Evolutionary conservation across 2,888 invertebrate genomes (phyloP).

Genomic region (Drosophila merina): DNA sequence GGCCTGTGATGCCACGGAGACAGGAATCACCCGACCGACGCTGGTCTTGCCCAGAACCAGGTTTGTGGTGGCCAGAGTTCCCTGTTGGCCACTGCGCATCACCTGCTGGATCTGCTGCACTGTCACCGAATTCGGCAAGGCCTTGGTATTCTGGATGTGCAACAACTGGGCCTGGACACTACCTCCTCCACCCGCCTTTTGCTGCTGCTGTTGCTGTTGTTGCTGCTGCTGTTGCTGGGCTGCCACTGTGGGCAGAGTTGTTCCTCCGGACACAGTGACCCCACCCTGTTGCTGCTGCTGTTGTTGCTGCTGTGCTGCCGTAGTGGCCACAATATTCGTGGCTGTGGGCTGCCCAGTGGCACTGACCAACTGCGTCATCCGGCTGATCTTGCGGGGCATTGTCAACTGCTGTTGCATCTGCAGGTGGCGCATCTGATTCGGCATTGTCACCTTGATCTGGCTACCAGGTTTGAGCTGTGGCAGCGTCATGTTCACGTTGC

Average conservation of each 20-base stretch:
- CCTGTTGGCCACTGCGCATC: constrained; percentile 87
- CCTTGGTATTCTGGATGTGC: constrained; percentile 87
- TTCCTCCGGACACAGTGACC: constrained; percentile 48
- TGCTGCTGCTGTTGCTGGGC: constrained; percentile 59
- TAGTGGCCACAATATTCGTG: constrained; percentile 63
- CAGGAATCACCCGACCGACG: constrained; percentile 88
- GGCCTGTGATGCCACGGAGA: constrained; percentile 86
- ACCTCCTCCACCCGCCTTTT: constrained; percentile 71
- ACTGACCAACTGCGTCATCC: constrained; percentile 85
- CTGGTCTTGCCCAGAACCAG: constrained; percentile 87
- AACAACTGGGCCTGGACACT: constrained; percentile 89
- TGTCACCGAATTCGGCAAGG: constrained; percentile 87
- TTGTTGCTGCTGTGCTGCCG: constrained; percentile 52
- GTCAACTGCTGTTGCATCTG: constrained; percentile 86
- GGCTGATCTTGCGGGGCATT: constrained; percentile 86
- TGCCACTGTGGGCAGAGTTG: constrained; percentile 71
- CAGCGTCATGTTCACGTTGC: constrained; percentile 82
- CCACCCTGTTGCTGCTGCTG: constrained; percentile 63
- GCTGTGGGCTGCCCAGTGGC: constrained; percentile 72
- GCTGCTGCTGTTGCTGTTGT: constrained; percentile 61
- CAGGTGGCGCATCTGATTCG: constrained; percentile 88
- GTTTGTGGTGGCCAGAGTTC: constrained; percentile 82
- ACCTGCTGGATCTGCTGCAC: constrained; percentile 91
- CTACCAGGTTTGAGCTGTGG: constrained; percentile 84
- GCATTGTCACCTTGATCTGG: constrained; percentile 85